phyloP scores from a whole-genome alignment of 2,113 vertebrate species.

The Nibea coibor region DNA sequence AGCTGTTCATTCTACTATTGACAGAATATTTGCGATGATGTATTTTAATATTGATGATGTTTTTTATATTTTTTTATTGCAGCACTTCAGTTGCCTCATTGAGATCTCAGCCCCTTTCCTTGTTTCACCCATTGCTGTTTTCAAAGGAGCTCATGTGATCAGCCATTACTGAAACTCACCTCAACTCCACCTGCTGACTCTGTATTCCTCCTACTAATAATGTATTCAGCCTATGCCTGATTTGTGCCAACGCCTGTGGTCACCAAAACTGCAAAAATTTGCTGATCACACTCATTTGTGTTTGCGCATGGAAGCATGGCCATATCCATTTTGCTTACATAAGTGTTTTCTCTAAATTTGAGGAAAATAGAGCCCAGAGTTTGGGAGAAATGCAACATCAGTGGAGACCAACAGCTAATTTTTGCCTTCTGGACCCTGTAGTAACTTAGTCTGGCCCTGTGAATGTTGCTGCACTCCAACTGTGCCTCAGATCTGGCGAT shows the following conservation, averaged over 20 bases:
- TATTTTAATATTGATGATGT: too few species aligned
- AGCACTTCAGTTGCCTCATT: too few species aligned
- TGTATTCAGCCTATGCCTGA: neutral
- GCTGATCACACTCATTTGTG: neutral
- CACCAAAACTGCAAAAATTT: neutral
- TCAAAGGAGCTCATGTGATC: neutral
- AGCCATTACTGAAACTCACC: neutral
- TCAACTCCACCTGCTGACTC: neutral
- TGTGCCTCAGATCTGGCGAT: neutral
- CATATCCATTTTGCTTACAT: neutral
- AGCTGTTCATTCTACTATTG: too few species aligned
- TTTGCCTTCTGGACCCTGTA: neutral
- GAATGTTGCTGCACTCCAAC: neutral
- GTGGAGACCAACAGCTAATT: neutral
- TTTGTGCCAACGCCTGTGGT: neutral
- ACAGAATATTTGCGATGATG: too few species aligned
- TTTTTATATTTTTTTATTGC: too few species aligned
- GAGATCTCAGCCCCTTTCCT: too few species aligned
- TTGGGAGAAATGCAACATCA: neutral
- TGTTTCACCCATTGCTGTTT: neutral
- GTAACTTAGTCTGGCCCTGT: neutral
- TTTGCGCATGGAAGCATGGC: neutral
- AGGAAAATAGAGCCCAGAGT: neutral
- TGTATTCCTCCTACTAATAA: neutral
- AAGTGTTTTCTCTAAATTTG: neutral